Conservation (phyloP, 2,888 invertebrate genomes). For the Agrochola litura region DNA sequence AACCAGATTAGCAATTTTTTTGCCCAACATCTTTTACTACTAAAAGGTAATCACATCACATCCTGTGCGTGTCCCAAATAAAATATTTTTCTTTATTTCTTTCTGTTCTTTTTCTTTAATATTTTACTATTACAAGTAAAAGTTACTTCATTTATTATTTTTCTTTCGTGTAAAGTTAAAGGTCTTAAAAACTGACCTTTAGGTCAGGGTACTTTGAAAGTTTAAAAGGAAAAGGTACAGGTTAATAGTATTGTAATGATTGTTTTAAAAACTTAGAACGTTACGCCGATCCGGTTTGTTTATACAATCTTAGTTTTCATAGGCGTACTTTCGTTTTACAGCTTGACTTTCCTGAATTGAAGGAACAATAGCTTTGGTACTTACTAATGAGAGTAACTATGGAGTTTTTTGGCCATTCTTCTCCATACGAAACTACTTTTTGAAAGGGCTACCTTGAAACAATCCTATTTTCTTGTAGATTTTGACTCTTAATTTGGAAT, state of each 20-base stretch:
- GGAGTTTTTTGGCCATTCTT: too few relatives aligned
- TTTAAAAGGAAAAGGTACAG: neutral
- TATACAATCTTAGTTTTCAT: neutral
- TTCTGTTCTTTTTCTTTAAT: neutral
- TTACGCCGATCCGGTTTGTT: neutral
- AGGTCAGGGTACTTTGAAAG: conserved; percentile 2
- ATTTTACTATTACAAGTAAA: neutral
- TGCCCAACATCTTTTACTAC: neutral
- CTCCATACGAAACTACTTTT: too few relatives aligned
- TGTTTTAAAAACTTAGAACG: conserved; percentile 2
- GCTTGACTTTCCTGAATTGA: neutral
- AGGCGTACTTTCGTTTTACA: neutral
- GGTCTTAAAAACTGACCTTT: conserved; percentile 5
- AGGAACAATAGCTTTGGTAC: neutral
- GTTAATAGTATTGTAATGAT: conserved; percentile 13
- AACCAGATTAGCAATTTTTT: neutral
- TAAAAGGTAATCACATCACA: neutral
- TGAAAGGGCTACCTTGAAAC: too few relatives aligned
- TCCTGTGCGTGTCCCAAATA: too few relatives aligned
- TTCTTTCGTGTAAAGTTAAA: conserved; percentile 9
- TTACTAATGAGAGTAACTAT: too few relatives aligned
- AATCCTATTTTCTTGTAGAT: too few relatives aligned
- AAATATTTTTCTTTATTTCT: too few relatives aligned
- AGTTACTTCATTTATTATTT: conserved; percentile 15
- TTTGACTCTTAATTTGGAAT: too few relatives aligned